Evolutionary conservation across 2,888 invertebrate species (phyloP), one percentile per base, ranked within the genome.

Genomic region (Lasioglossum morio): DNA sequence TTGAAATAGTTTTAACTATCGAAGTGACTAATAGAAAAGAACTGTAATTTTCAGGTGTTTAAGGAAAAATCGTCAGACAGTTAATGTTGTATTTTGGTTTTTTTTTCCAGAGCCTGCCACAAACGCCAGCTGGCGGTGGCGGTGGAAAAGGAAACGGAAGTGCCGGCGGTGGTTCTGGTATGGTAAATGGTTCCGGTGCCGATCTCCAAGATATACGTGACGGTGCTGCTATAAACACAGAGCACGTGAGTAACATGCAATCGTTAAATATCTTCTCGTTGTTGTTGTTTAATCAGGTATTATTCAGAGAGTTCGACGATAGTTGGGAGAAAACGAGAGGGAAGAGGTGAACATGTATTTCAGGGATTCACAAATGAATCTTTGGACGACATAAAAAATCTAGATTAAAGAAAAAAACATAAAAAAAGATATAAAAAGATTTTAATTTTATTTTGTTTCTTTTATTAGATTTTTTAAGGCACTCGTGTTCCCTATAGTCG

Each of bases 101-200:
- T 37, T 87, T 88, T 89, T 95, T 95, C 34, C 95, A 96, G 96
- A 96, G 96, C 93, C 95, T 96, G 93, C 96, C 96, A 60, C 96
- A 96, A 94, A 96, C 96, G 86, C 96, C 96, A 72, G 96, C 95
- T 87, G 94, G 95, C 81, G 94, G 95, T 88, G 92, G 93, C 84
- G 93, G 93, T 83, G 93, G 92, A 46, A 95, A 94, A 89, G 93
- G 94, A 82, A 88, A 92, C 82, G 92, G 91, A 82, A 92, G 92
- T 76, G 84, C 87, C 77, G 89, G 92, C 75, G 92, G 91, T 57
- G 92, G 88, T 85, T 89, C 88, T 81, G 93, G 94, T 63, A 92
- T 95, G 92, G 94, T 94, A 86, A 95, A 94, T 89, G 95, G 95
- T 75, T 92, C 94, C 80, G 92, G 93, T 86, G 90, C 93, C 73